Evolutionary conservation across 2,888 invertebrate species (phyloP), one percentile per base, ranked within the genome.

Genomic region (Meghimatium bilineatum): DNA sequence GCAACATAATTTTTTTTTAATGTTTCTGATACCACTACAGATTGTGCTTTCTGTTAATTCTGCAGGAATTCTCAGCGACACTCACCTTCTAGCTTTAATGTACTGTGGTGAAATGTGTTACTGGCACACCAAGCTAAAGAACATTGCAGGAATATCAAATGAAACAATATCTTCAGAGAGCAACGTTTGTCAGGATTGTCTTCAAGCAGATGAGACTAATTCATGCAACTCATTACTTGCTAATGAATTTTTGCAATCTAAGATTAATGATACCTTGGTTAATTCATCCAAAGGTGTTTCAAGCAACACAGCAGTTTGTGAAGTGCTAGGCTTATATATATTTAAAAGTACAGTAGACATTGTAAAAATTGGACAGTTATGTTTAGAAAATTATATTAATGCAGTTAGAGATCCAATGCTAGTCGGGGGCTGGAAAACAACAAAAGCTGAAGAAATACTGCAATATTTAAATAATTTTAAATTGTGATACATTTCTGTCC

Each of bases 51-150:
- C n/a, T n/a, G n/a, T n/a, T n/a, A n/a, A n/a, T n/a, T n/a, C n/a
- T 87, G 5, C 86, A 93, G 92, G 93, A 80, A 89, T 93, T 60
- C 91, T 89, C 86, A 91, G 90, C 82, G 92, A 92, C 86, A 92
- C 91, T 12, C 91, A 92, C 79, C 87, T 93, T 67, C 87, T 93
- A 44, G 91, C 91, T 12, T 86, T 93, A 87, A 92, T 93, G 91
- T 93, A 93, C 85, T 89, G 87, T 44, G 92, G 91, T 17, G 92
- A 93, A 85, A 88, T 93, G 90, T 92, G 92, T 84, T 90, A 90
- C 86, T 93, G 92, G 93, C 90, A 85, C 56, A 76, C 78, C 20
- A 69, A 82, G 72, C 29, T 52, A 23, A 44, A 74, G 5, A 74
- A 32, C 6, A 1, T 74, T 49, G 8, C 52, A 52, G 52, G 32